phyloP scores from a whole-genome alignment of 2,113 vertebrate species.

The Cariama cristata region DNA sequence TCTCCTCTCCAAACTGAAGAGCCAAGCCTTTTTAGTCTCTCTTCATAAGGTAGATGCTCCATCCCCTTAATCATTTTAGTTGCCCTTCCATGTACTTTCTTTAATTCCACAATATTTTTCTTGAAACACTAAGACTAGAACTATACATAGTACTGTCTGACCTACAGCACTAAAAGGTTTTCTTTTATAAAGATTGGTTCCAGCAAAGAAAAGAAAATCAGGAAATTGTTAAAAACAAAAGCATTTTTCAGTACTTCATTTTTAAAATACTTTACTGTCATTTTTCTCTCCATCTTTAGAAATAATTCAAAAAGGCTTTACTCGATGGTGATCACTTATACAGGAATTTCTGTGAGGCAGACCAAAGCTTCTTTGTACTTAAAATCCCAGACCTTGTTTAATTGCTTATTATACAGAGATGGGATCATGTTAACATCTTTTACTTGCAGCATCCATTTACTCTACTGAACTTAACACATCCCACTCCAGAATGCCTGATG shows the following conservation, averaged over 20 bases:
- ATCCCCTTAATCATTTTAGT: not conserved
- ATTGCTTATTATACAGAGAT: constrained; percentile 18
- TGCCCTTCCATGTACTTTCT: not conserved
- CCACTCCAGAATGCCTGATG: not conserved
- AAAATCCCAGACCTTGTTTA: constrained; percentile 38
- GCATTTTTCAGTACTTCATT: not conserved
- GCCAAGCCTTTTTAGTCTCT: not conserved
- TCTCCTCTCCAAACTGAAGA: not conserved
- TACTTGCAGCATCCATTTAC: not conserved
- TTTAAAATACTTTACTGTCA: not conserved
- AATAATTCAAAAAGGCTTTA: constrained; percentile 18
- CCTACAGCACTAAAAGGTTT: not conserved
- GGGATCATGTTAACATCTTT: constrained; percentile 9
- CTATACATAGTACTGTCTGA: not conserved
- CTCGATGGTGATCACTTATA: not conserved
- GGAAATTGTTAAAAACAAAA: not conserved
- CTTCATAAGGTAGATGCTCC: not conserved
- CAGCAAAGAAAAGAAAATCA: not conserved
- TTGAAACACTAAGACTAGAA: not conserved
- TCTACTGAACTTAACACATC: not conserved
- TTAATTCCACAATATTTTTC: not conserved
- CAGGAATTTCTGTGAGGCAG: constrained; percentile 20
- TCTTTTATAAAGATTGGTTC: not conserved
- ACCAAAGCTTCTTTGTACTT: constrained; percentile 8
- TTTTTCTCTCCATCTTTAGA: not conserved